A percentile compares a stretch with the other conserved stretches of the same genome.
Conservation (phyloP, 2,113 vertebrate genomes). For the Accipiter virgatus region DNA sequence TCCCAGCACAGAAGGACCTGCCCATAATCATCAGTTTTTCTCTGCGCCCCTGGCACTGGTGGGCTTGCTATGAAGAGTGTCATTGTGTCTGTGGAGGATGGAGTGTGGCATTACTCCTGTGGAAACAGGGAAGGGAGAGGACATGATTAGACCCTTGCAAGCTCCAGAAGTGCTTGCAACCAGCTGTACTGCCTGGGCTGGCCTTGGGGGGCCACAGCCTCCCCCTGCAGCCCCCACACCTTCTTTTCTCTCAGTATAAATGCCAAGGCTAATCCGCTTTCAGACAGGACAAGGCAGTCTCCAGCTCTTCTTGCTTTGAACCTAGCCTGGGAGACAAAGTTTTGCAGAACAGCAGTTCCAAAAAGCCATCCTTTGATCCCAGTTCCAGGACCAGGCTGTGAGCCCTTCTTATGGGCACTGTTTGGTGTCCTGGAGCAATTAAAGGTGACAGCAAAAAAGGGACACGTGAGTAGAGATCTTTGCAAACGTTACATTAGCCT, state of each 20-base stretch:
- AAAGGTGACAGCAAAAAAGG: neutral
- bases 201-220: neutral
- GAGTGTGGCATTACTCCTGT: neutral
- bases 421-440: neutral
- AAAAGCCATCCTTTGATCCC: neutral
- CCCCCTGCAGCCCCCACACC: no score
- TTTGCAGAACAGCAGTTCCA: neutral
- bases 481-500: no score
- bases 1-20: neutral
- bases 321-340: neutral
- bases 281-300: neutral
- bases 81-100: neutral
- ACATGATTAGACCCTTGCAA: neutral
- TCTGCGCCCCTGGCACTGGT: neutral
- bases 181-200: neutral
- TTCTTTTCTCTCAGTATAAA: neutral
- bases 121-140: neutral
- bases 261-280: neutral
- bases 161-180: neutral
- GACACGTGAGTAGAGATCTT: neutral
- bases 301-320: neutral
- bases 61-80: neutral
- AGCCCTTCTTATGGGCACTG: neutral
- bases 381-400: neutral
- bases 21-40: neutral